These are phyloP conservation scores for Meliscaeva auricollis DNA, from an alignment of 2,888 invertebrate genomes.

Conservation along the genomic window DNA sequence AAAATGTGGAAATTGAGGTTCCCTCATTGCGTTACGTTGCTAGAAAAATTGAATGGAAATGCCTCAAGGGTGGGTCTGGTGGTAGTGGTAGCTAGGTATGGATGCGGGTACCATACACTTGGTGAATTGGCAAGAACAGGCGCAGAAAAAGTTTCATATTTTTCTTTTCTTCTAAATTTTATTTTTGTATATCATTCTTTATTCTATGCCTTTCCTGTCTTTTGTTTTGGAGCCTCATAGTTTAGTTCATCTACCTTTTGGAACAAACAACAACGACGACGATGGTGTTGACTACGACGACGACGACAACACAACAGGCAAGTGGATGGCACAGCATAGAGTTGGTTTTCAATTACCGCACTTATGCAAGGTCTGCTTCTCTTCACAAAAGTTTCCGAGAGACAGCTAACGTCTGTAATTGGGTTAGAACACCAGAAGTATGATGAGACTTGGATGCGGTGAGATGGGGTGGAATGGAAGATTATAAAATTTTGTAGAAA, in stretches of 20 bases:
- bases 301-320: not conserved
- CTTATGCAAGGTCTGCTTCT: slow-evolving; percentile 66
- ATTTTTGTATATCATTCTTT: slow-evolving; percentile 39
- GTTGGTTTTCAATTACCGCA: slow-evolving; percentile 69
- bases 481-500: slow-evolving; percentile 2
- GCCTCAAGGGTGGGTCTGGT: slow-evolving; percentile 37
- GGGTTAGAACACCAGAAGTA: slow-evolving; percentile 53
- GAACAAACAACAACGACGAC: not conserved
- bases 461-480: slow-evolving; percentile 21
- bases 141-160: slow-evolving; percentile 48
- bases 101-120: not conserved
- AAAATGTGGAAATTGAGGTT: slow-evolving; percentile 57
- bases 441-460: slow-evolving; percentile 11
- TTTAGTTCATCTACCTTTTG: slow-evolving; percentile 70
- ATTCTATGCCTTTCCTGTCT: slow-evolving; percentile 63
- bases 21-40: slow-evolving; percentile 26
- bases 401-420: slow-evolving; percentile 59
- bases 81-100: too few relatives aligned
- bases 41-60: slow-evolving; percentile 59
- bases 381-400: slow-evolving; percentile 32
- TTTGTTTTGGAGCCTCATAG: slow-evolving; percentile 51
- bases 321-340: slow-evolving; percentile 14
- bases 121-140: slow-evolving; percentile 52
- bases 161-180: slow-evolving; percentile 56
- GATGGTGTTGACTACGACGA: not conserved